Percentiles rank a stretch among this genome's conserved stretches.
Conservation (phyloP, 1,140 invertebrate genomes). For the Zophobas atratus region DNA sequence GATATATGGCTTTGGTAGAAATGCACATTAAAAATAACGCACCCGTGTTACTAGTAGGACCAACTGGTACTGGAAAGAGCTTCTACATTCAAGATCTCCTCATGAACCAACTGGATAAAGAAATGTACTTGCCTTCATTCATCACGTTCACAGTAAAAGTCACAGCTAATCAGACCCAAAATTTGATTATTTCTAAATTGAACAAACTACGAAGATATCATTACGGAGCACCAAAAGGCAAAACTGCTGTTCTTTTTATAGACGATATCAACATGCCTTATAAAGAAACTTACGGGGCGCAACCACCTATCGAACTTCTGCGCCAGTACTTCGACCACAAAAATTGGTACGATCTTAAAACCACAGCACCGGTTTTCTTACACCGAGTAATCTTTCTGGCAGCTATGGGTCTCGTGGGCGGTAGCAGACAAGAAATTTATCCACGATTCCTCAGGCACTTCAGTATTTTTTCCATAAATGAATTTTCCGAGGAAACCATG, state of each 20-base stretch:
- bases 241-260: slow-evolving; percentile 87
- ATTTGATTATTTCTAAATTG: slow-evolving; percentile 88
- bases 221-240: slow-evolving; percentile 85
- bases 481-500: slow-evolving; percentile 89
- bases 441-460: slow-evolving; percentile 90
- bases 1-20: slow-evolving; percentile 74
- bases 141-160: slow-evolving; percentile 93
- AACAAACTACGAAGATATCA: slow-evolving; percentile 85
- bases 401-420: slow-evolving; percentile 91
- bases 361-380: slow-evolving; percentile 82
- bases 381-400: slow-evolving; percentile 85
- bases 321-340: slow-evolving; percentile 92
- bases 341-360: slow-evolving; percentile 91
- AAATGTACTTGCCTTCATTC: slow-evolving; percentile 84
- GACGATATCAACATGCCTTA: slow-evolving; percentile 96
- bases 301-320: slow-evolving; percentile 91
- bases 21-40: slow-evolving; percentile 78
- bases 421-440: slow-evolving; percentile 88
- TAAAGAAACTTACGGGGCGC: slow-evolving; percentile 89
- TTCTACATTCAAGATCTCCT: slow-evolving; percentile 91
- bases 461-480: slow-evolving; percentile 89
- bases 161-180: slow-evolving; percentile 89
- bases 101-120: slow-evolving; percentile 82
- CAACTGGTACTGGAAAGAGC: slow-evolving; percentile 94
- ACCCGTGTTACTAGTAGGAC: slow-evolving; percentile 87